Evolutionary conservation across 2,797 vertebrate species (phyloP).

Genomic region (Falco berigora): DNA sequence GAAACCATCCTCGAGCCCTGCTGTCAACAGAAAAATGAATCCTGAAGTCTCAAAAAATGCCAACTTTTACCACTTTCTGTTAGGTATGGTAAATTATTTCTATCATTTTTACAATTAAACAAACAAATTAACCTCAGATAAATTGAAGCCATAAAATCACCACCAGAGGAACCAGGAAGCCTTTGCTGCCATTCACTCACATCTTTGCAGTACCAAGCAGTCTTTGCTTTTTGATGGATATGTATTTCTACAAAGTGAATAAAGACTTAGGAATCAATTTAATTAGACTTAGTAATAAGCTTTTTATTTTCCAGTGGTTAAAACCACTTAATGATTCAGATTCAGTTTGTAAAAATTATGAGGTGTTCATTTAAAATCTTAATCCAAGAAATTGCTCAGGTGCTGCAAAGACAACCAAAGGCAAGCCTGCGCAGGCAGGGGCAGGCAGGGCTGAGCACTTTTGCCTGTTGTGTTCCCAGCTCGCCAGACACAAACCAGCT

Average conservation of each 20-base stretch:
- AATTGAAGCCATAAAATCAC: not conserved
- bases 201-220: not conserved
- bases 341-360: not conserved
- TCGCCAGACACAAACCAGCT: slow-evolving; percentile 30
- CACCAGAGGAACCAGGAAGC: not conserved
- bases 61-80: not conserved
- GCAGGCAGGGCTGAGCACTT: not conserved
- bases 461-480: not conserved
- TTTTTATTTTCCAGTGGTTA: not conserved
- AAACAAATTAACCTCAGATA: not conserved
- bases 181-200: not conserved
- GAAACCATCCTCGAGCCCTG: not conserved
- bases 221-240: not conserved
- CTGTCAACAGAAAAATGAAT: not conserved
- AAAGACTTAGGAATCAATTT: not conserved
- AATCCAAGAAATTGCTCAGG: not conserved
- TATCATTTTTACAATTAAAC: not conserved
- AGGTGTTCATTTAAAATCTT: not conserved
- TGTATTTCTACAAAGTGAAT: not conserved
- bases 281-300: not conserved
- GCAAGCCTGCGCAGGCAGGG: not conserved
- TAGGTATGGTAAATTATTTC: not conserved
- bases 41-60: not conserved
- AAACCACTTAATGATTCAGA: slow-evolving; percentile 11
- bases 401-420: not conserved